Evolutionary conservation across 2,113 vertebrate species (phyloP).

Genomic region (Rallus limicola): DNA sequence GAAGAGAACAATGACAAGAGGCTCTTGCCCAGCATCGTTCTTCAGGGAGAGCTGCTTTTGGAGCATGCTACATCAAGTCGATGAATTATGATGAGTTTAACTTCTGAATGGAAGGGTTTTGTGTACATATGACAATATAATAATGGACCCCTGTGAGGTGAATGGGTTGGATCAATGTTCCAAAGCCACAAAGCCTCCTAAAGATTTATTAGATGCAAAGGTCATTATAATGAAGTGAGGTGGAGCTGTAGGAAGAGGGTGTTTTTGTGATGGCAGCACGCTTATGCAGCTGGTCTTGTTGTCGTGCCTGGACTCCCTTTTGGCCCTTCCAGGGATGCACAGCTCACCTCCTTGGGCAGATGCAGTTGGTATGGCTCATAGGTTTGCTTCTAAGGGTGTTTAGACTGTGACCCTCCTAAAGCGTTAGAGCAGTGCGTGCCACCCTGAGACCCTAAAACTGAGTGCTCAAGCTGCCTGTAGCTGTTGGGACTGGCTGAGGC

Average conservation of each 20-base stretch:
- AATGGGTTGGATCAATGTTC: background rate
- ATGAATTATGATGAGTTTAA: constrained; percentile 3
- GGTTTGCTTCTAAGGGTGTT: background rate
- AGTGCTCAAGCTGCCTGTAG: background rate
- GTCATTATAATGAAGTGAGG: background rate
- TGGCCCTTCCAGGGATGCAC: background rate
- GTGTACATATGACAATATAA: background rate
- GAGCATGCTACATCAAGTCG: background rate
- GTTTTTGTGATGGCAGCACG: background rate
- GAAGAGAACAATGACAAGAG: background rate
- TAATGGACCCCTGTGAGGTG: background rate
- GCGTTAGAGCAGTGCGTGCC: background rate
- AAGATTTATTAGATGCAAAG: background rate
- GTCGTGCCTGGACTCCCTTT: background rate
- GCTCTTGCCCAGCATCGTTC: background rate
- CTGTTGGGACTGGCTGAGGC: background rate
- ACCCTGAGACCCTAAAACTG: background rate
- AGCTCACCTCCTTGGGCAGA: background rate
- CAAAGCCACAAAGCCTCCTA: background rate
- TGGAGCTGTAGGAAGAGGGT: background rate
- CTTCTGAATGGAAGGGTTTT: background rate
- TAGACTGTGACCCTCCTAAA: background rate
- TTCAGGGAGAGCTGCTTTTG: background rate
- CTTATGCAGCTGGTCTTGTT: background rate
- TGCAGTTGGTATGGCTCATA: background rate